phyloP scores from a whole-genome alignment of 1,140 invertebrate species.

The Heliconius congener region DNA sequence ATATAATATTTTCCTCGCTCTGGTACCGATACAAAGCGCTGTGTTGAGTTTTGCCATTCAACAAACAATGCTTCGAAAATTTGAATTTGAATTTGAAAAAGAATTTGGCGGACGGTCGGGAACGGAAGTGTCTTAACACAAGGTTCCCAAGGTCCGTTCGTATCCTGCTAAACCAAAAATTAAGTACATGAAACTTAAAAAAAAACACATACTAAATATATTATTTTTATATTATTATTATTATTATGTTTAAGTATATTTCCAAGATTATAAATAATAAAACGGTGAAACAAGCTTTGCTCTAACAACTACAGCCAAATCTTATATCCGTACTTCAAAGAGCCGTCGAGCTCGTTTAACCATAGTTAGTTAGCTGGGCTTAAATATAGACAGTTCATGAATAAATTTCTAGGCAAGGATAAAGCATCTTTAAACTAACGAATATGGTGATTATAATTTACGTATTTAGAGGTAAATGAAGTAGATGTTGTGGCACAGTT shows the following conservation, averaged over 20 bases:
- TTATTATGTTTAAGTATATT: background rate
- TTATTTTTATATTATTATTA: background rate
- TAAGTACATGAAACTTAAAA: too few relatives aligned
- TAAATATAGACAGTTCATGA: slow-evolving; percentile 28
- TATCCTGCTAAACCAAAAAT: too few relatives aligned
- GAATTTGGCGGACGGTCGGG: too few relatives aligned
- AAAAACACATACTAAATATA: background rate
- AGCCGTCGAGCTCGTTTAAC: slow-evolving; percentile 33
- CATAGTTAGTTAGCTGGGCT: slow-evolving; percentile 28
- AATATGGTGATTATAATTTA: background rate
- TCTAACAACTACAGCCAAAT: slow-evolving; percentile 27
- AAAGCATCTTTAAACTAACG: background rate
- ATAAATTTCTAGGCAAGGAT: slow-evolving; percentile 21
- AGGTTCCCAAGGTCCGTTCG: too few relatives aligned
- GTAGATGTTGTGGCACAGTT: background rate
- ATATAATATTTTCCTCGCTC: too few relatives aligned
- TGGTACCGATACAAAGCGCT: too few relatives aligned
- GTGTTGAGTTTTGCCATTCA: too few relatives aligned
- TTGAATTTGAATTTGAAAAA: too few relatives aligned
- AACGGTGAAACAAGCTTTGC: background rate
- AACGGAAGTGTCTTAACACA: too few relatives aligned
- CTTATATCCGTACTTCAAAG: slow-evolving; percentile 36
- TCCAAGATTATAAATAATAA: background rate
- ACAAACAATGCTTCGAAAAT: too few relatives aligned
- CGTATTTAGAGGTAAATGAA: background rate